Percentiles rank a stretch among this genome's conserved stretches.
These are phyloP conservation scores for Linyphia triangularis DNA, from an alignment of 2,888 invertebrate species.

Conservation along the genomic window DNA sequence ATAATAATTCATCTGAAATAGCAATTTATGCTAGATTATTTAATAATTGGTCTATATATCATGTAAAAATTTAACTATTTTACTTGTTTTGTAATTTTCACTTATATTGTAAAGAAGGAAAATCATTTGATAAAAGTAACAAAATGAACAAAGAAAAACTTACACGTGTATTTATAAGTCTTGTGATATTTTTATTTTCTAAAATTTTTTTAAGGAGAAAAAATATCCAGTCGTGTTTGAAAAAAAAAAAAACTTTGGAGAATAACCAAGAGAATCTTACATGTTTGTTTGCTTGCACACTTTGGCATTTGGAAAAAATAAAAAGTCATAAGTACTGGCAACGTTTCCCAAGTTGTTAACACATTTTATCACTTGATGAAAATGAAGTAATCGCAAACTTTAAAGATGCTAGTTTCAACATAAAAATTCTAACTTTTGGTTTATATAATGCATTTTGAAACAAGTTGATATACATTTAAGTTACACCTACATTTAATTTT, in stretches of 20 bases:
- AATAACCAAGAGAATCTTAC: neutral
- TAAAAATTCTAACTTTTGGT: neutral
- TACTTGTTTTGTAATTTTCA: too few species aligned
- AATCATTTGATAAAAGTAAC: too few species aligned
- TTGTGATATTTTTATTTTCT: neutral
- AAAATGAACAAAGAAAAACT: too few species aligned
- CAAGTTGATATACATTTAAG: too few species aligned
- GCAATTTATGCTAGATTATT: too few species aligned
- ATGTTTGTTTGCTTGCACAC: neutral
- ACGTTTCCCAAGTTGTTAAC: conserved; percentile 10
- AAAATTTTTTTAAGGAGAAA: neutral
- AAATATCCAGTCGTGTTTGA: neutral
- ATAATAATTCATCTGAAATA: too few species aligned
- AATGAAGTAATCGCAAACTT: neutral
- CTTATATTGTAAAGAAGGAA: too few species aligned
- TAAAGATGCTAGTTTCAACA: neutral
- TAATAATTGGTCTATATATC: too few species aligned
- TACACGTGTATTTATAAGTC: too few species aligned
- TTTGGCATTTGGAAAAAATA: neutral
- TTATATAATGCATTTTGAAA: too few species aligned
- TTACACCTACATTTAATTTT: too few species aligned
- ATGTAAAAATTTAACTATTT: too few species aligned
- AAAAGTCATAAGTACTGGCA: conserved; percentile 10
- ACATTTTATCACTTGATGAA: neutral
- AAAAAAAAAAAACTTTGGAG: conserved; percentile 10